Conservation (phyloP, 2,888 invertebrate species). For the Troilus luridus region DNA sequence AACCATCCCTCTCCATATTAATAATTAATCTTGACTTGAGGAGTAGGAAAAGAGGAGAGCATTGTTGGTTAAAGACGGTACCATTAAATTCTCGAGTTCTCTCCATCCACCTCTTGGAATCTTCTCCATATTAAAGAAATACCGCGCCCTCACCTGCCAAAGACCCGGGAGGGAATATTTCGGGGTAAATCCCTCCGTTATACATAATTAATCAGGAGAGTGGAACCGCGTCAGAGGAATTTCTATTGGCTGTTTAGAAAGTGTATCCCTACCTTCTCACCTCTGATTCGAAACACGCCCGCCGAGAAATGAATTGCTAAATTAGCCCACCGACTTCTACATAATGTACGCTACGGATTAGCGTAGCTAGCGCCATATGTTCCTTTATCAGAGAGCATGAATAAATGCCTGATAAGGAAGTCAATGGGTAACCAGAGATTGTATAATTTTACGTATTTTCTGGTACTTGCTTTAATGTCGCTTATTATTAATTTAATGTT, state of each 20-base stretch:
- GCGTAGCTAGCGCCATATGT: neutral
- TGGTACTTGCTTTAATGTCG: too few species aligned
- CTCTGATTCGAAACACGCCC: neutral
- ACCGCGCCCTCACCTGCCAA: neutral
- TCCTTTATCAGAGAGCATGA: neutral
- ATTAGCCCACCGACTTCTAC: neutral
- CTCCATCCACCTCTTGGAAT: neutral
- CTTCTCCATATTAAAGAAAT: neutral
- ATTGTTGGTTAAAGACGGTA: neutral
- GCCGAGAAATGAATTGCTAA: neutral
- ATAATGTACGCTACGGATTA: neutral
- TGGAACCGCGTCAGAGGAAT: neutral
- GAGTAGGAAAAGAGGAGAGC: neutral
- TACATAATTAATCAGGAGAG: neutral
- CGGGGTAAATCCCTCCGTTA: neutral
- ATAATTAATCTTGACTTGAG: neutral
- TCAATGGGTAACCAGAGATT: neutral
- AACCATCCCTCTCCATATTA: neutral
- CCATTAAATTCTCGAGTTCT: neutral
- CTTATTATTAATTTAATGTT: too few species aligned
- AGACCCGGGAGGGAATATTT: neutral
- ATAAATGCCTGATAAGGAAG: neutral
- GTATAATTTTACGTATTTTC: neutral
- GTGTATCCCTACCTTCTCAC: neutral
- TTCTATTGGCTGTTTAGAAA: constrained; percentile 8